Base-by-base conservation (phyloP, 2,888 invertebrate genomes). In the Apodemia hepburni region DNA sequence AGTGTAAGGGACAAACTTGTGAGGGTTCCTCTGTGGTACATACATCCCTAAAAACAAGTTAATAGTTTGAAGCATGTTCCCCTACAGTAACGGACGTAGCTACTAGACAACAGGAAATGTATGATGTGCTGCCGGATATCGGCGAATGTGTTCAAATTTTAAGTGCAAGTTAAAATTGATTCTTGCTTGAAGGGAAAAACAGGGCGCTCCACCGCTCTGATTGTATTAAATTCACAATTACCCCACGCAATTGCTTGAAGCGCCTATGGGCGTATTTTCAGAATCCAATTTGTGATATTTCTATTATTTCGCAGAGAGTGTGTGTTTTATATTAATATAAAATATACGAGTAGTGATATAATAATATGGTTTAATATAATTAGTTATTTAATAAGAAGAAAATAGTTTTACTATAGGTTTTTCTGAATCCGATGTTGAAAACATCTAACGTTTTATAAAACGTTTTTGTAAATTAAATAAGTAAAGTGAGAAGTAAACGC, bases 61-160 rank as follows among this genome's bases (percentile, higher is more conserved):
- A 54, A 54, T 54, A 54, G 29, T 54, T 27, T 54, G 29, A 27
- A 54, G 7, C 54, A n/a, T 45, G n/a, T 54, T 54, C 54, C 54
- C 51, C 54, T 54, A n/a, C 42, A 57, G 7, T 45, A 45, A 59
- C 64, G 59, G 61, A 64, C 71, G 66, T 65, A 69, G 73, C 71
- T 74, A 72, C 76, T 75, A 76, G 78, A 78, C 79, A 75, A 71
- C 77, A 80, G 81, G 80, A 85, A 84, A 83, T 82, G 78, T 79
- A 70, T 74, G 71, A 70, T 76, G 78, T 75, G 73, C 73, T 70
- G 72, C 74, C 80, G 84, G 82, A 84, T 81, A 85, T 81, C 75
- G 73, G 71, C 74, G 74, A 80, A 80, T 82, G 79, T 79, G 80
- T 81, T 79, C 78, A 76, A 82, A 82, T 78, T 84, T 82, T 80